Percentiles rank a stretch among this genome's conserved stretches.
phyloP scores from a whole-genome alignment of 2,797 vertebrate species.

The Pelochelys cantorii region DNA sequence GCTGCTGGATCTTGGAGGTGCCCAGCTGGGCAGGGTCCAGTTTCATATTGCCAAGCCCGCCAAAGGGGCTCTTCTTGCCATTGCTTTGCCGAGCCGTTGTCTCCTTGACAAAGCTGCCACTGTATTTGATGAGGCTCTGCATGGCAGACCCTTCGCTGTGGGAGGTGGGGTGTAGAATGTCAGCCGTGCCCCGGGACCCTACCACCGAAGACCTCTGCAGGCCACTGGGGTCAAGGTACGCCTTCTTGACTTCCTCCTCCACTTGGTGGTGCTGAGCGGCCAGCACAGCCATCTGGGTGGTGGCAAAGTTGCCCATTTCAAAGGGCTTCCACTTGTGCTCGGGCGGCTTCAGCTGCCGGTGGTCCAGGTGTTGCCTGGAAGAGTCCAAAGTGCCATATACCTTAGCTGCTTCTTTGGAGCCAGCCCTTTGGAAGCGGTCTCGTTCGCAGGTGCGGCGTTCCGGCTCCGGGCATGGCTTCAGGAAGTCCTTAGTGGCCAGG shows the following conservation, averaged over 20 bases:
- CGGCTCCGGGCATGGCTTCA: constrained; percentile 81
- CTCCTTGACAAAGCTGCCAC: constrained; percentile 93
- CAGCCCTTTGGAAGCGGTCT: constrained; percentile 73
- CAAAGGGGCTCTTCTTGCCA: constrained; percentile 89
- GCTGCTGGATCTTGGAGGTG: constrained; percentile 82
- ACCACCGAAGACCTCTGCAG: constrained; percentile 79
- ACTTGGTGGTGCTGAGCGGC: constrained; percentile 91
- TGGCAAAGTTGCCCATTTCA: constrained; percentile 91
- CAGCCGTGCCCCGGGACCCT: constrained; percentile 50
- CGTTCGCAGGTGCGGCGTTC: constrained; percentile 83
- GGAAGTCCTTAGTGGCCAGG: constrained; percentile 85
- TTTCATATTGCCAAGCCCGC: constrained; percentile 90
- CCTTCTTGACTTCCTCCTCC: constrained; percentile 90
- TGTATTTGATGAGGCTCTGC: constrained; percentile 98
- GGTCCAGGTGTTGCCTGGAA: constrained; percentile 76
- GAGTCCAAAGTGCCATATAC: constrained; percentile 82
- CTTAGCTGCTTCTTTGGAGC: constrained; percentile 80
- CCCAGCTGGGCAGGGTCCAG: constrained; percentile 72
- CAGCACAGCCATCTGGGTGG: constrained; percentile 93
- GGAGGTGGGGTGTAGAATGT: constrained; percentile 71
- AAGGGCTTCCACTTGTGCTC: constrained; percentile 95
- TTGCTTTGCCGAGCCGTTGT: constrained; percentile 81
- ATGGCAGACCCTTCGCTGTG: constrained; percentile 92
- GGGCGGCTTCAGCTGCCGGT: constrained; percentile 68
- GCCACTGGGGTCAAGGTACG: constrained; percentile 87